Conservation (phyloP, 1,140 invertebrate genomes). For the Solenopsis fugax region DNA sequence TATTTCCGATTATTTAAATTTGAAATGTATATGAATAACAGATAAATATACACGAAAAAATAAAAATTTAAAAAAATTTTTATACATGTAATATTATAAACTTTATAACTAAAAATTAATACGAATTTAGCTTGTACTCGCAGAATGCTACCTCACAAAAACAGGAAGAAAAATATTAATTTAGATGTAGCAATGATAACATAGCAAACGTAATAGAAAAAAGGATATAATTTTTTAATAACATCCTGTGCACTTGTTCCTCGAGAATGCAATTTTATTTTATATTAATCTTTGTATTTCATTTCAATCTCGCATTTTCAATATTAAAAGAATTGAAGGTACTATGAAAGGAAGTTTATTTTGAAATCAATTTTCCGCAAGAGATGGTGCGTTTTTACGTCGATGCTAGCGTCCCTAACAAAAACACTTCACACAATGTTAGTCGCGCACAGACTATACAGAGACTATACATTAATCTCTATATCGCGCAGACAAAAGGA, state of each 20-base stretch:
- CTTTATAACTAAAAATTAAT: slow-evolving; percentile 3
- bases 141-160: no score
- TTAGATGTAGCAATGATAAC: no score
- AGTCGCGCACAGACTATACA: neutral
- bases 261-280: neutral
- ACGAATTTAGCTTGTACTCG: neutral
- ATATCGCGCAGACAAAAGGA: neutral
- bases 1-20: neutral
- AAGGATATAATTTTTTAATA: neutral
- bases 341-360: neutral
- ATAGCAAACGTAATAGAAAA: neutral
- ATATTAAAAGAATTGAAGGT: neutral
- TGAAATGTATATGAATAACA: neutral
- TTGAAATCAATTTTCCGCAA: neutral
- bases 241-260: neutral
- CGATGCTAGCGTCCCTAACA: neutral
- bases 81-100: neutral
- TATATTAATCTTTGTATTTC: neutral
- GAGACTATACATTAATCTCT: neutral
- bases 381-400: neutral
- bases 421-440: slow-evolving; percentile 13
- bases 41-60: neutral
- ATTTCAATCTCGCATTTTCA: neutral
- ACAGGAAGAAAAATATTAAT: no score
- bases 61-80: neutral